Conservation (phyloP, 2,888 invertebrate species). For the Lumbricus terrestris region DNA sequence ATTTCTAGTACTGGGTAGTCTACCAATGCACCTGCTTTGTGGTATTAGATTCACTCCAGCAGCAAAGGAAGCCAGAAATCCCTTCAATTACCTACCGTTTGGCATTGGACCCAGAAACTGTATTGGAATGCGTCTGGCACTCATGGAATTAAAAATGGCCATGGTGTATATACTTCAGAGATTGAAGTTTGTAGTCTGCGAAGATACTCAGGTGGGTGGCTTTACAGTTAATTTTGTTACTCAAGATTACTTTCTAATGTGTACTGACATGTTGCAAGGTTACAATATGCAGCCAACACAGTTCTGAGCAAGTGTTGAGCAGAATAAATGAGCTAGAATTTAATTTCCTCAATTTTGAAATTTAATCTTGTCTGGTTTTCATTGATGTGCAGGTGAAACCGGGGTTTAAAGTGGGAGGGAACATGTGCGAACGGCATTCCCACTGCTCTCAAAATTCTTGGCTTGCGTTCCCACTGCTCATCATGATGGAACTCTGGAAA, state of each 20-base stretch:
- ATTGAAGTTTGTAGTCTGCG: slow-evolving; percentile 24
- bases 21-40: background rate
- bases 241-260: background rate
- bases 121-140: slow-evolving; percentile 34
- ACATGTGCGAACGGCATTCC: no score
- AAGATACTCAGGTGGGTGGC: slow-evolving; percentile 24
- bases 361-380: background rate
- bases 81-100: slow-evolving; percentile 33
- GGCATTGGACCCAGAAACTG: slow-evolving; percentile 36
- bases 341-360: background rate
- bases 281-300: background rate
- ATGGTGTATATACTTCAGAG: slow-evolving; percentile 28
- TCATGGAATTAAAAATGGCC: slow-evolving; percentile 34
- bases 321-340: background rate
- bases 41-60: slow-evolving; percentile 27
- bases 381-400: no score
- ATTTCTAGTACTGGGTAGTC: no score
- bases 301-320: background rate
- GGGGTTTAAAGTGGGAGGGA: no score
- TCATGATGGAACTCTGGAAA: no score
- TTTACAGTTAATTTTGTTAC: background rate
- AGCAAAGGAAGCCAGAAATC: slow-evolving; percentile 23
- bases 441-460: no score
- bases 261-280: no score
- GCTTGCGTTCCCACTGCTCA: no score